These are phyloP conservation scores for Limnothrissa miodon DNA, from an alignment of 2,113 vertebrate species.

Conservation along the genomic window DNA sequence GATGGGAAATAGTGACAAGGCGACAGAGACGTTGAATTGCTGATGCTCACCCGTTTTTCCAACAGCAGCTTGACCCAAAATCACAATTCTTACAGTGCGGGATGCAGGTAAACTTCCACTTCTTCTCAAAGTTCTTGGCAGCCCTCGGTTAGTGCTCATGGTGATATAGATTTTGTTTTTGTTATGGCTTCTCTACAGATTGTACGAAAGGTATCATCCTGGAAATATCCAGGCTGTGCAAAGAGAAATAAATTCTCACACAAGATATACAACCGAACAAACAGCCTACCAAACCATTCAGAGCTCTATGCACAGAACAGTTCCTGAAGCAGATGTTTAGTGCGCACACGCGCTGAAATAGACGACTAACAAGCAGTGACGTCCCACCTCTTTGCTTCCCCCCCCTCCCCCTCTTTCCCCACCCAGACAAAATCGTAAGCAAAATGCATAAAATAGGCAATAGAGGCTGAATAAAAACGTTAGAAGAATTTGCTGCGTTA, in stretches of 20 bases:
- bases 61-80: constrained; percentile 69
- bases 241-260: not conserved
- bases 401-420: not conserved
- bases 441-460: not conserved
- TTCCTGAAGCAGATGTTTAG: not conserved
- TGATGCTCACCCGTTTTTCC: constrained; percentile 70
- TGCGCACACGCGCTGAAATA: not conserved
- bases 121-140: constrained; percentile 68
- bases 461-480: too few species aligned
- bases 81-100: constrained; percentile 64
- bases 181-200: not conserved
- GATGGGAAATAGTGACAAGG: not conserved
- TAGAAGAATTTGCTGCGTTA: too few species aligned
- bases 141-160: constrained; percentile 64
- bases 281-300: not conserved
- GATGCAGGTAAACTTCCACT: constrained; percentile 64
- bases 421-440: not conserved
- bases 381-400: not conserved
- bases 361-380: not conserved
- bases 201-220: not conserved
- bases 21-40: not conserved
- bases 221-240: not conserved
- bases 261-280: not conserved
- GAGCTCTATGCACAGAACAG: not conserved
- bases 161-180: not conserved